Base-by-base conservation (phyloP, 1,140 invertebrate species). In the Drosophila bipectinata region DNA sequence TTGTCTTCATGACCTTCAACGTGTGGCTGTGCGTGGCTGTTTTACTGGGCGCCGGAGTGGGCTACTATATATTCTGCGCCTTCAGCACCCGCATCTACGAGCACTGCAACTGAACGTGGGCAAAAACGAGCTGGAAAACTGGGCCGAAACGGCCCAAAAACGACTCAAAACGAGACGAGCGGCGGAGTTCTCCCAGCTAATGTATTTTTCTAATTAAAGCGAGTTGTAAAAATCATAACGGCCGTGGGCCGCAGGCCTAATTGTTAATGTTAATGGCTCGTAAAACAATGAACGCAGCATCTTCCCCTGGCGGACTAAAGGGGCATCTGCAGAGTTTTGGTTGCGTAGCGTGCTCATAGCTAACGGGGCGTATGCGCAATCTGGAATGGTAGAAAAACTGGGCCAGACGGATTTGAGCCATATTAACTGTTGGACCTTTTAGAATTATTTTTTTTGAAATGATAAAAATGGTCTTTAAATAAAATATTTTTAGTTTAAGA, bases 1-100 rank as follows among this genome's bases (percentile, higher is more conserved):
- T 99, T 92, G 96, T 99, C 59, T 99, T 99, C 93, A 99, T 99
- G 98, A 99, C 98, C 0, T 99, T 98, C 48, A 85, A 87, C 24
- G 74, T 85, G 6, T 87, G 82, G 82, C 92, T 99, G 4, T 98
- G 98, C 87, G 56, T 97, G 10, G 96, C 97, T 0, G 95, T 99
- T 14, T 95, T 98, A 0, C 79, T 98, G 2, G 98, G 98, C 0
- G 95, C 97, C 14, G 97, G 95, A 0, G 92, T 96, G 7, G 98
- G 98, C 2, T 99, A 98, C 92, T 98, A 99, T 92, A 92, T 97
- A 54, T 99, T 99, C 92, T 98, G 79, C 28, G 77, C 58, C 15
- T 41, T 56, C 4, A 32, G n/a, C 30, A 47, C 26, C 6, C 66
- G n/a, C 34, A 26, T 78, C 6, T 24, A 61, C n/a, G 82, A 85